phyloP scores from a whole-genome alignment of 2,888 invertebrate species.

The Stenodera caucasica region DNA sequence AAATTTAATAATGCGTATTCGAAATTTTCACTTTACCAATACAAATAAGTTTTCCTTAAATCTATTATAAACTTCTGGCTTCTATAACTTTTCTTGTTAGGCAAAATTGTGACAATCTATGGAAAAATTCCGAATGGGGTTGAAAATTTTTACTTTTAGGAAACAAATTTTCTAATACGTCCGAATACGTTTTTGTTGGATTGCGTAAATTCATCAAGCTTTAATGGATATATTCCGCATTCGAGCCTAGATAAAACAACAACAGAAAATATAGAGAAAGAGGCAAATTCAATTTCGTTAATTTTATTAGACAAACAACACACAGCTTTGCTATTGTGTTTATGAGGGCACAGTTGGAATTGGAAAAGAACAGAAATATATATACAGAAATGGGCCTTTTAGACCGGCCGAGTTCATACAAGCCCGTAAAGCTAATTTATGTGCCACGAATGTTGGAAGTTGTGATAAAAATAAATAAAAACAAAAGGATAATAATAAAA shows the following conservation, averaged over 20 bases:
- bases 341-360: constrained; percentile 18
- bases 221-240: background rate
- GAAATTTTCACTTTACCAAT: too few species aligned
- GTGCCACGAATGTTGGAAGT: constrained; percentile 18
- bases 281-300: background rate
- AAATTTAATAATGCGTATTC: too few species aligned
- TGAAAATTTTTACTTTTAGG: too few species aligned
- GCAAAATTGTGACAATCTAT: too few species aligned
- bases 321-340: constrained; percentile 22
- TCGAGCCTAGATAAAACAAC: background rate
- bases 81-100: too few species aligned
- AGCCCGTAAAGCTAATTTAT: constrained; percentile 28
- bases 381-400: constrained; percentile 9
- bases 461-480: constrained; percentile 18
- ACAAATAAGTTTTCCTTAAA: too few species aligned
- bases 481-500: background rate
- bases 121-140: too few species aligned
- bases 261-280: background rate
- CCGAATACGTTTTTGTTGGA: too few species aligned
- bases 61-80: too few species aligned
- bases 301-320: constrained; percentile 15
- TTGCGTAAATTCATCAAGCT: background rate
- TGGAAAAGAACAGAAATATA: constrained; percentile 24
- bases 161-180: too few species aligned
- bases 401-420: constrained; percentile 17